A percentile compares a stretch with the other conserved stretches of the same genome.
Evolutionary conservation across 2,797 vertebrate genomes (phyloP).

Genomic region (Meriones psammophilus): DNA sequence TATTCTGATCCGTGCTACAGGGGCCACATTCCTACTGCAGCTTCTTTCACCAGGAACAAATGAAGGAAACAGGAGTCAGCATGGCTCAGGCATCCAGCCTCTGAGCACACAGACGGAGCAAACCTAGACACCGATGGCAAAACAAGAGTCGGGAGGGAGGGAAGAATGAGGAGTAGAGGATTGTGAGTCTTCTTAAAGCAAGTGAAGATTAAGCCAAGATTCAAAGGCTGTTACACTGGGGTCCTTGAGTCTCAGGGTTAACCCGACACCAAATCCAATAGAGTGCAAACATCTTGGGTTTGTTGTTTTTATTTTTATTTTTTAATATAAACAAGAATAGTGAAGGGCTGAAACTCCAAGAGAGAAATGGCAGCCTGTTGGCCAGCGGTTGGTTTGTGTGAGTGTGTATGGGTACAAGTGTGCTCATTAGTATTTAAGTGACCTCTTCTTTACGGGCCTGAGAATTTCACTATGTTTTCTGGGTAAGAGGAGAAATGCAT

Average conservation of each 20-base stretch:
- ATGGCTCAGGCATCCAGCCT: fast-evolving
- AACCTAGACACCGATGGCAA: background rate
- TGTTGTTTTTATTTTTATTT: background rate
- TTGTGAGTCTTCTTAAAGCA: constrained; percentile 2
- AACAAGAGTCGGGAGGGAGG: background rate
- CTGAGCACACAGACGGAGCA: fast-evolving
- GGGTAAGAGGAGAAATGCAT: background rate
- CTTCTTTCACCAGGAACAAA: background rate
- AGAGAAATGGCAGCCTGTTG: background rate
- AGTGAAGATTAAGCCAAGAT: background rate
- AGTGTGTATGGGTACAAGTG: background rate
- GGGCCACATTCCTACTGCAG: fast-evolving
- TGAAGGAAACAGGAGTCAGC: background rate
- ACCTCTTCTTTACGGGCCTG: fast-evolving
- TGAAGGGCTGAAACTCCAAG: background rate
- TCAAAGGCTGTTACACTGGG: background rate
- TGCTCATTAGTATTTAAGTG: background rate
- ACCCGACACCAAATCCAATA: background rate
- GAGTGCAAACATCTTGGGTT: background rate
- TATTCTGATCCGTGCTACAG: fast-evolving
- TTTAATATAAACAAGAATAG: background rate
- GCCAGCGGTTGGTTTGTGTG: background rate
- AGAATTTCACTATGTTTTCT: background rate
- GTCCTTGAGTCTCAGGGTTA: background rate
- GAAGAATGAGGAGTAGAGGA: background rate